Evolutionary conservation across 1,140 invertebrate genomes (phyloP).

Genomic region (Potamilus streckersoni): DNA sequence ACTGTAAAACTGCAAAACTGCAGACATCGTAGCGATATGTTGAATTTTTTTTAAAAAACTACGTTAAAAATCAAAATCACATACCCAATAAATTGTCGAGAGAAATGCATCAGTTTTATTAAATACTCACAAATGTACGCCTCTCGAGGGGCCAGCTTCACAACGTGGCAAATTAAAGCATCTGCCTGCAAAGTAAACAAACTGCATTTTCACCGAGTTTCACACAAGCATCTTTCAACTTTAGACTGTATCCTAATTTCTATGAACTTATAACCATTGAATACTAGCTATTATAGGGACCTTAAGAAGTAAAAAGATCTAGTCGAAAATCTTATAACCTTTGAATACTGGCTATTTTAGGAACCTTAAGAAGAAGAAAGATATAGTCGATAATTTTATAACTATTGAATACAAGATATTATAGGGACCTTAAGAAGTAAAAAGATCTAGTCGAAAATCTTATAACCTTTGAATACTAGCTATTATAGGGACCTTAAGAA

Average conservation of each 20-base stretch:
- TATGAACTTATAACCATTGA: not conserved
- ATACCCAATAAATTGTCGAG: not conserved
- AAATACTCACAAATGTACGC: slow-evolving; percentile 17
- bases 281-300: not conserved
- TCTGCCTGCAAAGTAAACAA: slow-evolving; percentile 3
- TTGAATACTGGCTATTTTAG: not conserved
- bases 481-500: not conserved
- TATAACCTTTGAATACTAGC: not conserved
- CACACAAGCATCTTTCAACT: not conserved
- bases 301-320: not conserved
- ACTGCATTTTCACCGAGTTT: not conserved
- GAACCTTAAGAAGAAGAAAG: not conserved
- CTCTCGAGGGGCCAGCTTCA: slow-evolving; percentile 1
- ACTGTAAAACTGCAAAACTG: too few relatives aligned
- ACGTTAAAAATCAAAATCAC: not conserved
- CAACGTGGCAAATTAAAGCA: slow-evolving; percentile 13
- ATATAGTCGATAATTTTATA: too few relatives aligned
- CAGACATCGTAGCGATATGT: too few relatives aligned
- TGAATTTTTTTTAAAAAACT: too few relatives aligned
- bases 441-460: not conserved
- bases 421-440: not conserved
- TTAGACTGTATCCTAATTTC: not conserved
- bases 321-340: too few relatives aligned
- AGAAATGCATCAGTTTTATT: not conserved
- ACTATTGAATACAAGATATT: not conserved